Conservation (phyloP, 2,113 vertebrate species). For the Gnathonemus echidnorhynchus region DNA sequence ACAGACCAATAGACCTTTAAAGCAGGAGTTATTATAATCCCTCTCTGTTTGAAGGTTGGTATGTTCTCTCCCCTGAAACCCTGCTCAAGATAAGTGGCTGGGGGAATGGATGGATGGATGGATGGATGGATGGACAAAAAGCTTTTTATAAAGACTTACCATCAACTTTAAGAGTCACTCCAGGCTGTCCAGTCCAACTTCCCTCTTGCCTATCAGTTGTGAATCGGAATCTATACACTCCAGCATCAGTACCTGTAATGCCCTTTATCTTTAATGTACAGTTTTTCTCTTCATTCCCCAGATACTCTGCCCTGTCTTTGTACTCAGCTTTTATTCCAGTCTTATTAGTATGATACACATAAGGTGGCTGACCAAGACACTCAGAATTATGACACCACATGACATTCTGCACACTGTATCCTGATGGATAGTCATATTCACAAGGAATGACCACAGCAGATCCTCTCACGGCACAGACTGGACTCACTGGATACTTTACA, state of each 20-base stretch:
- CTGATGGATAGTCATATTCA: not conserved
- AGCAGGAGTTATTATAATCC: not conserved
- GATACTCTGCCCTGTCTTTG: not conserved
- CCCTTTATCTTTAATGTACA: not conserved
- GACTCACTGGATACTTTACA: not conserved
- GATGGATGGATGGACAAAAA: not conserved
- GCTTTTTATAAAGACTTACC: not conserved
- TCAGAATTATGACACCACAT: not conserved
- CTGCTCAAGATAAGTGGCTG: not conserved
- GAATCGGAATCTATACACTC: not conserved
- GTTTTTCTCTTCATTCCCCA: not conserved
- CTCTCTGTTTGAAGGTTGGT: not conserved
- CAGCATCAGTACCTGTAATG: not conserved
- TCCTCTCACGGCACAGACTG: constrained; percentile 2
- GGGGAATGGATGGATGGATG: not conserved
- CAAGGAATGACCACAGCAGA: constrained; percentile 5
- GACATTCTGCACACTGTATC: not conserved
- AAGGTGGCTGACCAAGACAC: not conserved
- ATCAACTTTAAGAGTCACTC: not conserved
- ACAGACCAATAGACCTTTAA: not conserved
- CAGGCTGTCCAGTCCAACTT: not conserved
- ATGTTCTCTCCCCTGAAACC: not conserved
- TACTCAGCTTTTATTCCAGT: not conserved
- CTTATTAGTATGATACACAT: not conserved
- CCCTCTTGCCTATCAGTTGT: not conserved